Conservation (phyloP, 2,888 invertebrate species). For the Desoria tigrina region DNA sequence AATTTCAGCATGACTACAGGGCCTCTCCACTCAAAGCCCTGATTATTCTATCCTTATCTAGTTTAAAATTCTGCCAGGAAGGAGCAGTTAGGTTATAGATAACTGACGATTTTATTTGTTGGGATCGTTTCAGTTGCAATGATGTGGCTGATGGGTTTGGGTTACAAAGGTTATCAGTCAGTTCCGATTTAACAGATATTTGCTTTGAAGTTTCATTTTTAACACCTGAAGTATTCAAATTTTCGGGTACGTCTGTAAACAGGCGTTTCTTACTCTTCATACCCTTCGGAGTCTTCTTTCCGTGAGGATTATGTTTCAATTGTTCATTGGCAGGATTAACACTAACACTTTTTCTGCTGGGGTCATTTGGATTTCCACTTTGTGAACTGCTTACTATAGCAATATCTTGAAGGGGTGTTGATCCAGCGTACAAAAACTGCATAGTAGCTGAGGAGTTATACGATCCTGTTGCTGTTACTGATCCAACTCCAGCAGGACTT, state of each 20-base stretch:
- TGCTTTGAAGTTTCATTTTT: not conserved
- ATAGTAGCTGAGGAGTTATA: not conserved
- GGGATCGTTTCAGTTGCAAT: not conserved
- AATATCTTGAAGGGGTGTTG: not conserved
- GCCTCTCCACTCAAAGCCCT: too few species aligned
- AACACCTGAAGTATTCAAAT: not conserved
- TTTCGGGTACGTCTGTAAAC: not conserved
- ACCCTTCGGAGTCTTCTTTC: not conserved
- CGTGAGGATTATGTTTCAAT: not conserved
- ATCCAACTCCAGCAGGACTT: not conserved
- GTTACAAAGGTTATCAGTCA: not conserved
- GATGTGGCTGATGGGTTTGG: not conserved
- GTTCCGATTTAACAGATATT: not conserved
- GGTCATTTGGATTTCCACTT: not conserved
- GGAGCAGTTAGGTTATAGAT: not conserved
- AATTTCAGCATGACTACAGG: too few species aligned
- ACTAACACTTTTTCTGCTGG: not conserved
- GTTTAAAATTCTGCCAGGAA: slow-evolving; percentile 29
- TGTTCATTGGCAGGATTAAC: not conserved
- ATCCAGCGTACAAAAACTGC: not conserved
- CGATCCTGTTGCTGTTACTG: too few species aligned
- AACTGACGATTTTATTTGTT: not conserved
- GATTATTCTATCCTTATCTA: slow-evolving; percentile 26
- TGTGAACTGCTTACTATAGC: not conserved
- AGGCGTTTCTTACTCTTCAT: slow-evolving; percentile 12